phyloP scores from a whole-genome alignment of 2,888 invertebrate genomes.

The Nomada flava region DNA sequence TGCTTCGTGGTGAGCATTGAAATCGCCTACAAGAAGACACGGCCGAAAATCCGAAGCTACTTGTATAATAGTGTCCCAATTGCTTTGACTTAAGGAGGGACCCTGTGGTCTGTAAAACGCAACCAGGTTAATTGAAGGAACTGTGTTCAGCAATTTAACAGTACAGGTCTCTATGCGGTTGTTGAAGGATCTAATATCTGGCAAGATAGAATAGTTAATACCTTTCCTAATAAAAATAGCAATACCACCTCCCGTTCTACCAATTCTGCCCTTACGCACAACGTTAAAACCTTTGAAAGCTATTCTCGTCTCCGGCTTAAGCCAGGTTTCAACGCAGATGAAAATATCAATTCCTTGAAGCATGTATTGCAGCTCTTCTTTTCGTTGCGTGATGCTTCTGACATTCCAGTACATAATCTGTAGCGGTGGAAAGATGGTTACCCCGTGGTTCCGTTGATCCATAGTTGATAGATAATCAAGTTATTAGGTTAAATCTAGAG shows the following conservation, averaged over 20 bases:
- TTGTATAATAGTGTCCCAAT: too few species aligned
- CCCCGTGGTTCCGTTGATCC: too few species aligned
- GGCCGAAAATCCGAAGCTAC: too few species aligned
- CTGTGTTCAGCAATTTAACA: too few species aligned
- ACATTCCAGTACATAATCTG: not conserved
- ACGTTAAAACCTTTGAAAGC: not conserved
- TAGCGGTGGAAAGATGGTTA: too few species aligned
- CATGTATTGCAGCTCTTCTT: not conserved
- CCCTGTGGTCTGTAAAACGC: too few species aligned
- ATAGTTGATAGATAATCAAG: not conserved
- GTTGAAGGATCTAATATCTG: too few species aligned
- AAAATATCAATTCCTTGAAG: not conserved
- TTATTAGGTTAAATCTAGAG: not conserved
- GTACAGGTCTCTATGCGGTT: too few species aligned
- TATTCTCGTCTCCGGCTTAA: not conserved
- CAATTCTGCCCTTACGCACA: conserved; percentile 10
- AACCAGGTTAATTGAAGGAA: too few species aligned
- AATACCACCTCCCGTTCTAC: conserved; percentile 7
- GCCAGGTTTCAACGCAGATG: conserved; percentile 4
- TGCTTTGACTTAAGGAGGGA: too few species aligned
- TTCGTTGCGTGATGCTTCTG: not conserved
- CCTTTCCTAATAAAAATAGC: not conserved
- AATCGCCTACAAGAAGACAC: conserved; percentile 15
- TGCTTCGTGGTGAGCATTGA: conserved; percentile 11
- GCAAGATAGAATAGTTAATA: too few species aligned